These are phyloP conservation scores for Patagioenas fasciata DNA, from an alignment of 2,113 vertebrate genomes.

Conservation along the genomic window DNA sequence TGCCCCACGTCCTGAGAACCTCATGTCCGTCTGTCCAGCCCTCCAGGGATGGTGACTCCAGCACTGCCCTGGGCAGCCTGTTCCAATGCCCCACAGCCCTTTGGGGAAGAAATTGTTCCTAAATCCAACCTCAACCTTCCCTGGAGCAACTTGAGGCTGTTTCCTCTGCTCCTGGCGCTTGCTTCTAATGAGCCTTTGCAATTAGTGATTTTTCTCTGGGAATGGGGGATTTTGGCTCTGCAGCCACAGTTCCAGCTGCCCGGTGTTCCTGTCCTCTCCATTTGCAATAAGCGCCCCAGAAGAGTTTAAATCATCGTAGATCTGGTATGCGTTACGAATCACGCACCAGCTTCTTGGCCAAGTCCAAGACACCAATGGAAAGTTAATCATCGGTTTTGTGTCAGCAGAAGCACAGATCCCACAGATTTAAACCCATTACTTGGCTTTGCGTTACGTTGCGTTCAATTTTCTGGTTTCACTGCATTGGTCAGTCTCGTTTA, in stretches of 20 bases:
- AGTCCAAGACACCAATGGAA: accelerated
- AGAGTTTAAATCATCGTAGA: background rate
- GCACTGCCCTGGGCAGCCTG: too few species aligned
- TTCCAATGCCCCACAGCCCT: too few species aligned
- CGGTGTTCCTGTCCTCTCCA: background rate
- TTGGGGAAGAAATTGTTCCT: too few species aligned
- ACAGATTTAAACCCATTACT: background rate
- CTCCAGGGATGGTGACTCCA: too few species aligned
- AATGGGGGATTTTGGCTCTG: accelerated
- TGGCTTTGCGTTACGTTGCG: background rate
- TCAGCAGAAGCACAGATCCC: background rate
- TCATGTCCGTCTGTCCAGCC: too few species aligned
- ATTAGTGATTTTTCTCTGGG: background rate
- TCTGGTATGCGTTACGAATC: accelerated
- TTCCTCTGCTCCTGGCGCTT: background rate
- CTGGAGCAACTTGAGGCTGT: background rate
- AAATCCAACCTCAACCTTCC: too few species aligned
- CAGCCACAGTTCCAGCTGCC: too few species aligned
- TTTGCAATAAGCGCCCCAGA: background rate
- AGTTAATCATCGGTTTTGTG: background rate
- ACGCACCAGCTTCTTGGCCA: background rate
- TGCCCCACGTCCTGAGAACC: too few species aligned
- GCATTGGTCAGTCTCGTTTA: background rate
- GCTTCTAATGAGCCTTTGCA: too few species aligned
- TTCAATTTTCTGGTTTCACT: background rate